Conservation (phyloP, 2,888 invertebrate species). For the Synergus gifuensis region DNA sequence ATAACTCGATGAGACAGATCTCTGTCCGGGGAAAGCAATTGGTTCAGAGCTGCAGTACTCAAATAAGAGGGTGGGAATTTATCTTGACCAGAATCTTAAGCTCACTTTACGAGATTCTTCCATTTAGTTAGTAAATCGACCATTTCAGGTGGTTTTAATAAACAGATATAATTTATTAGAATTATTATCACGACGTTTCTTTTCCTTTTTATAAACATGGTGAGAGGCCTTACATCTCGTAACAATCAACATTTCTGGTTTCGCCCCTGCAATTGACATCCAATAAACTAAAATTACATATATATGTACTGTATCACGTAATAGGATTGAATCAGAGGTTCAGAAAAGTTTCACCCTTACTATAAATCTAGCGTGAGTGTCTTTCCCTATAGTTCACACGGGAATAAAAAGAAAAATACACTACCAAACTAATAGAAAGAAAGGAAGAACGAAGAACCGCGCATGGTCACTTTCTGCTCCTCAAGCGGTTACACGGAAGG, state of each 20-base stretch:
- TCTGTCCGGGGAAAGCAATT: conserved; percentile 1
- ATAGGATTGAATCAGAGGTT: neutral
- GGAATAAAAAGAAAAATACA: conserved; percentile 4
- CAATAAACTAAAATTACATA: neutral
- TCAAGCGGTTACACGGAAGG: neutral
- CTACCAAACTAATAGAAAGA: conserved; percentile 8
- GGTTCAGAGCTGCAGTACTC: neutral
- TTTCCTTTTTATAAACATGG: too few species aligned
- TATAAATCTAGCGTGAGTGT: conserved; percentile 1
- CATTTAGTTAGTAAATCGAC: neutral
- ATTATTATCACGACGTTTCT: too few species aligned
- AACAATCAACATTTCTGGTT: too few species aligned
- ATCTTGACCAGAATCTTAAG: neutral
- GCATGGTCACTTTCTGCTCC: conserved; percentile 7
- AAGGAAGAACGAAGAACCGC: neutral
- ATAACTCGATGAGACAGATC: conserved; percentile 24
- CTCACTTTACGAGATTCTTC: neutral
- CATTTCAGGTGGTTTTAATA: neutral
- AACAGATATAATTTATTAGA: too few species aligned
- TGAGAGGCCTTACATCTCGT: too few species aligned
- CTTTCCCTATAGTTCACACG: neutral
- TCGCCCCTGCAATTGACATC: neutral
- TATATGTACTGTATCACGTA: neutral
- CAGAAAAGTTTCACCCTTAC: neutral
- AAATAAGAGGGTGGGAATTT: neutral